These are phyloP conservation scores for Falcunculus frontatus DNA, from an alignment of 2,113 vertebrate genomes.

Conservation along the genomic window DNA sequence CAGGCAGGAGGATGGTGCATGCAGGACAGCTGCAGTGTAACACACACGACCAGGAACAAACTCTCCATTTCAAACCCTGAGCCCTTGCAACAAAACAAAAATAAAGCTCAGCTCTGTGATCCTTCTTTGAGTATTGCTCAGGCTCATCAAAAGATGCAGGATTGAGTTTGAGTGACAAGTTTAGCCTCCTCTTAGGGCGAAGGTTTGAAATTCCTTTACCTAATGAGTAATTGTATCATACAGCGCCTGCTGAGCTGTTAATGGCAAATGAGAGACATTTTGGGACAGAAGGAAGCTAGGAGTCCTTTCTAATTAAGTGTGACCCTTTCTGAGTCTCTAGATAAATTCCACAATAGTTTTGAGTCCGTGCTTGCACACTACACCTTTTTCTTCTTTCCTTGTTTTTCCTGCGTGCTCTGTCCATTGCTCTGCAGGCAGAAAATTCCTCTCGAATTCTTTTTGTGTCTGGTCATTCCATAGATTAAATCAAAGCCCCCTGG, in stretches of 20 bases:
- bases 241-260: neutral
- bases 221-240: slow-evolving; percentile 57
- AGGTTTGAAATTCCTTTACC: slow-evolving; percentile 59
- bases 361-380: neutral
- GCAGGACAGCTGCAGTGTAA: neutral
- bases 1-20: neutral
- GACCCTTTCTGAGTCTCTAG: neutral
- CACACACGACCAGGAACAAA: neutral
- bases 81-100: neutral
- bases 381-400: neutral
- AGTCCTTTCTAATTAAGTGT: slow-evolving; percentile 22
- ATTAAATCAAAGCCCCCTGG: slow-evolving; percentile 28
- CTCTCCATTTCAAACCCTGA: neutral
- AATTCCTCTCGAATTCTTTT: slow-evolving; percentile 59
- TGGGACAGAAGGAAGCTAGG: neutral
- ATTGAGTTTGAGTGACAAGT: slow-evolving; percentile 16
- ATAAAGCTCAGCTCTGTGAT: neutral
- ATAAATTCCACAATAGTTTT: neutral
- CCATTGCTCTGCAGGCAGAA: slow-evolving; percentile 1
- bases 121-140: neutral
- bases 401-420: neutral
- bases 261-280: neutral
- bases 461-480: slow-evolving; percentile 59
- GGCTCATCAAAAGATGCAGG: neutral
- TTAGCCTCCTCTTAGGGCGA: slow-evolving; percentile 28